Conservation (phyloP, 2,888 invertebrate species). For the Drosophila neoperkinsi region DNA sequence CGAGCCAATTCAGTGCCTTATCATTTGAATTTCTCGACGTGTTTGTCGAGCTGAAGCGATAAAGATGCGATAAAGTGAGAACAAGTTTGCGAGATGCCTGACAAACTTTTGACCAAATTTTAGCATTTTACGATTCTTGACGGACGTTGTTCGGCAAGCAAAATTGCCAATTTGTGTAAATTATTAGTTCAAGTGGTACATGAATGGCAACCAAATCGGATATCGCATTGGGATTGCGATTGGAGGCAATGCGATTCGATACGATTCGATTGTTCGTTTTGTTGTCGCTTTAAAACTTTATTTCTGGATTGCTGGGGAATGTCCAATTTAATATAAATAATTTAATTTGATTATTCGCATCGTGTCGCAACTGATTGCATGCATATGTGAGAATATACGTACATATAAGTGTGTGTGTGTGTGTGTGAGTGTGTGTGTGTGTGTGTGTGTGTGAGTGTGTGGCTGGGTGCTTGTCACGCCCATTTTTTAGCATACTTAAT, state of each 20-base stretch:
- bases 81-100: constrained; percentile 65
- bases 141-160: constrained; percentile 64
- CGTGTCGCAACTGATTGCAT: constrained; percentile 41
- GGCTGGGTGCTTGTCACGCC: constrained; percentile 17
- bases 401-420: neutral
- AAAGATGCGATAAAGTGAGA: constrained; percentile 81
- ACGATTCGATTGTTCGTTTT: constrained; percentile 21
- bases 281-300: constrained; percentile 15
- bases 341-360: constrained; percentile 59
- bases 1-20: constrained; percentile 51
- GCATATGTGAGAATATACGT: constrained; percentile 18
- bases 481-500: constrained; percentile 67
- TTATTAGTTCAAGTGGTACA: constrained; percentile 73
- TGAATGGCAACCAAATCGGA: constrained; percentile 26
- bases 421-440: neutral
- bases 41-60: constrained; percentile 76
- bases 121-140: constrained; percentile 66
- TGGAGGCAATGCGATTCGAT: neutral
- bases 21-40: constrained; percentile 78
- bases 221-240: constrained; percentile 21
- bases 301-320: neutral
- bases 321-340: constrained; percentile 65
- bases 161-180: constrained; percentile 81
- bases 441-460: neutral
- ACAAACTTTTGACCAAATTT: constrained; percentile 74